Base-by-base conservation (phyloP, 2,888 invertebrate genomes). In the Ptychoptera albimana region DNA sequence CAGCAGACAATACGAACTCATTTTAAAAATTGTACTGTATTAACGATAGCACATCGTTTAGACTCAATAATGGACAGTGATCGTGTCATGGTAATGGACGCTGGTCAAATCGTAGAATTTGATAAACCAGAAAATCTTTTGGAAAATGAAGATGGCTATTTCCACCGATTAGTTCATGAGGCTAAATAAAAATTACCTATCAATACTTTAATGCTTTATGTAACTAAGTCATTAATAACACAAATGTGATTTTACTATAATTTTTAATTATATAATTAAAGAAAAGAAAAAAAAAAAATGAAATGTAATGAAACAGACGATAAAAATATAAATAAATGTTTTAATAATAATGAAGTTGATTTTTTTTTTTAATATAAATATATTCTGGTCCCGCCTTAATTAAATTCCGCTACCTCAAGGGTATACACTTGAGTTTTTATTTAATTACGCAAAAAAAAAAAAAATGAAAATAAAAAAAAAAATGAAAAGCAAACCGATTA, bases 21-120 rank as follows among this genome's bases (percentile, higher is more conserved):
- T 59, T 92, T 91, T 61, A 69, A 70, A 1, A 67, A 79, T 37
- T 91, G 88, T 60, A 89, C 89, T 0, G 89, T 92, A 2, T 63
- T 93, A 13, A 92, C 91, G 0, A 88, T 93, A 31, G 92, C 92
- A 5, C 92, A 93, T 68, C 75, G 92, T 8, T 66, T 93, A 46
- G 81, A 92, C 60, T 92, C 91, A 0, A 83, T 93, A 34, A 91
- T 93, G 68, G 91, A 92, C 59, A 82, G 70, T 5, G 73, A 74
- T 54, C 59, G 64, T 50, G 79, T 88, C 45, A 60, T 88, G 50
- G 86, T 88, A n/a, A 77, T 89, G 74, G 82, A 84, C 57, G 79
- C 79, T 36, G 89, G 89, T 0, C 66, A 61, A 42, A 71, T 80
- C 56, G 73, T 75, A 44, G 85, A 87, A 67, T 82, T 77, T 61